Evolutionary conservation across 35 echinoderm and acorn worm species (phyloP).

Genomic region (Lytechinus variegatus): DNA sequence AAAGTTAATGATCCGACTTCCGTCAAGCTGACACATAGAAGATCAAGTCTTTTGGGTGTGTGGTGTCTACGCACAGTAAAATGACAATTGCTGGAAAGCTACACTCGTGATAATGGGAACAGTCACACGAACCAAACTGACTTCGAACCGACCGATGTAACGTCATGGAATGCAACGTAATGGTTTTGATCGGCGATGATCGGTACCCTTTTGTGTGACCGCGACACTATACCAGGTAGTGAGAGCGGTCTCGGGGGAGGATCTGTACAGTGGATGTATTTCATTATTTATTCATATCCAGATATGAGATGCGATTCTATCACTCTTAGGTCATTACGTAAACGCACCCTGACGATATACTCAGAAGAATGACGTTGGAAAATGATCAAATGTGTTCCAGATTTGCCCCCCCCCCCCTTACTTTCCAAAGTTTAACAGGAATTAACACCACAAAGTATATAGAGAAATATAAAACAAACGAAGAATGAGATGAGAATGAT

Average conservation of each 20-base stretch:
- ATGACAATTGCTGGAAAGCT: background rate
- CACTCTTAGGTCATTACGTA: background rate
- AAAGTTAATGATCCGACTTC: too few species aligned
- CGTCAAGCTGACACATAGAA: background rate
- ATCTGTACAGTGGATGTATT: background rate
- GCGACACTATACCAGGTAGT: too few species aligned
- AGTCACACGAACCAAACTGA: background rate
- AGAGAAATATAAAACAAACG: too few species aligned
- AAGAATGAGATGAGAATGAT: too few species aligned
- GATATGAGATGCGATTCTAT: background rate
- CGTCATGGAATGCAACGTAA: too few species aligned
- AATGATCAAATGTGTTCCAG: background rate
- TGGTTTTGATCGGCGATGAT: too few species aligned
- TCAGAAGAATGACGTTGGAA: background rate
- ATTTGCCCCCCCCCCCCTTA: background rate
- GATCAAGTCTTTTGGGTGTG: background rate
- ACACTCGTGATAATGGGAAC: background rate
- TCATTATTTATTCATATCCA: background rate
- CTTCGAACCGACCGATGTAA: too few species aligned
- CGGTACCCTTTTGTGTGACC: too few species aligned
- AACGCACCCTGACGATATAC: background rate
- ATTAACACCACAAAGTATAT: too few species aligned
- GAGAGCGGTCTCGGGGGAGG: background rate
- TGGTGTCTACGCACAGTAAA: background rate
- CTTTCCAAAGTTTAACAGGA: too few species aligned